Evolutionary conservation across 2,888 invertebrate species (phyloP).

Genomic region (Neelides folsomi): DNA sequence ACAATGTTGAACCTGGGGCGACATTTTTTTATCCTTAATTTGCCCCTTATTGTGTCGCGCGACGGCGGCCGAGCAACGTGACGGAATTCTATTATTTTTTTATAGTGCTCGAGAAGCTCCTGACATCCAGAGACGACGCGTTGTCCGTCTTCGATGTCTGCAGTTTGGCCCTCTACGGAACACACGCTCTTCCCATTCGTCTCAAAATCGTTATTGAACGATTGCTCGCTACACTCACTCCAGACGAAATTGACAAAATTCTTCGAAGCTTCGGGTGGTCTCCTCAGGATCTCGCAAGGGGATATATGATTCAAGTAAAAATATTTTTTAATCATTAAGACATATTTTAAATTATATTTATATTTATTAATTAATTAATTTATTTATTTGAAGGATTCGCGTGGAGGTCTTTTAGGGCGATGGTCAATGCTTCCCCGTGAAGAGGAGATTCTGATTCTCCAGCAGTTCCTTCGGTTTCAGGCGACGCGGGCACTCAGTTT

Average conservation of each 20-base stretch:
- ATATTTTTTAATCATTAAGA: no score
- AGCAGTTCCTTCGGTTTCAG: slow-evolving; percentile 79
- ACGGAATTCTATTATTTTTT: slow-evolving; percentile 6
- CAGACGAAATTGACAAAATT: slow-evolving; percentile 32
- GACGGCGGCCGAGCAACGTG: background rate
- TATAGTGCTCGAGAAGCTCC: slow-evolving; percentile 31
- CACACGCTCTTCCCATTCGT: slow-evolving; percentile 31
- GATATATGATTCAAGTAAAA: slow-evolving; percentile 32
- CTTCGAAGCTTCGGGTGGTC: slow-evolving; percentile 31
- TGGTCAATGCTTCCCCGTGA: slow-evolving; percentile 77
- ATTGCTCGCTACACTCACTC: slow-evolving; percentile 27
- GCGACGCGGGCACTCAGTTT: slow-evolving; percentile 65
- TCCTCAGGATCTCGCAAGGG: slow-evolving; percentile 27
- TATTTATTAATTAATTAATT: slow-evolving; percentile 1
- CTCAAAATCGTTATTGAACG: slow-evolving; percentile 32
- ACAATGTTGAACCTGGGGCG: background rate
- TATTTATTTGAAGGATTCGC: slow-evolving; percentile 56
- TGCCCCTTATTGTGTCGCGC: background rate
- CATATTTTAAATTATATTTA: slow-evolving; percentile 1
- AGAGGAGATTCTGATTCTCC: slow-evolving; percentile 80
- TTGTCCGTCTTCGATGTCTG: slow-evolving; percentile 32
- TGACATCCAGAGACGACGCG: slow-evolving; percentile 30
- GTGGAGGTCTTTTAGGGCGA: slow-evolving; percentile 68
- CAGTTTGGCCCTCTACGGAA: slow-evolving; percentile 31
- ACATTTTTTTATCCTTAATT: background rate